Conservation (phyloP, 2,113 vertebrate genomes). For the Centropristis striata region DNA sequence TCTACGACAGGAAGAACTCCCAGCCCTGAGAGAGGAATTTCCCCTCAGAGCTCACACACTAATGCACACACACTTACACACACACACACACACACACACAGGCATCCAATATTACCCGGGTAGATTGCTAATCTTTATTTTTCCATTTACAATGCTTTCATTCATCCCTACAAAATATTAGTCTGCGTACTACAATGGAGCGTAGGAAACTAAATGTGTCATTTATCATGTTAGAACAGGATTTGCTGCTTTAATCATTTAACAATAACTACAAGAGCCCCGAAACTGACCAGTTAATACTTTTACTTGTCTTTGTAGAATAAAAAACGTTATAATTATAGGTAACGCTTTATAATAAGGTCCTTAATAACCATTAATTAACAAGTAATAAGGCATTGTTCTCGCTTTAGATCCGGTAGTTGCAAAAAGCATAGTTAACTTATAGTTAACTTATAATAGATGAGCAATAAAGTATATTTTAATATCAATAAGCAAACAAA, state of each 20-base stretch:
- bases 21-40: constrained; percentile 87
- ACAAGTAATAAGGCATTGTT: too few relatives aligned
- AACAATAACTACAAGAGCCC: neutral
- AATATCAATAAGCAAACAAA: too few relatives aligned
- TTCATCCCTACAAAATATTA: constrained; percentile 45
- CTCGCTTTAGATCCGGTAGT: too few relatives aligned
- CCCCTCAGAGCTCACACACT: constrained; percentile 76
- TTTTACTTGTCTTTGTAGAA: too few relatives aligned
- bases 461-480: too few relatives aligned
- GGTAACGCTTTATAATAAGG: too few relatives aligned
- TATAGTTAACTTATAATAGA: too few relatives aligned
- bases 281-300: neutral
- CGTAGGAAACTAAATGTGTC: constrained; percentile 10
- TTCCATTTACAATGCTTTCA: constrained; percentile 34
- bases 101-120: constrained; percentile 10
- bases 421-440: too few relatives aligned
- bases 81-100: constrained; percentile 30
- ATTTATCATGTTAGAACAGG: constrained; percentile 52
- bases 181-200: constrained; percentile 7
- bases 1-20: constrained; percentile 87
- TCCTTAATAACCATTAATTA: too few relatives aligned
- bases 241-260: constrained; percentile 23
- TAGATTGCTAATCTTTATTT: constrained; percentile 36
- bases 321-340: neutral
- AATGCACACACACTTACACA: constrained; percentile 43